Base-by-base conservation (phyloP, 2,113 vertebrate species). In the Muntiacus muntjak region DNA sequence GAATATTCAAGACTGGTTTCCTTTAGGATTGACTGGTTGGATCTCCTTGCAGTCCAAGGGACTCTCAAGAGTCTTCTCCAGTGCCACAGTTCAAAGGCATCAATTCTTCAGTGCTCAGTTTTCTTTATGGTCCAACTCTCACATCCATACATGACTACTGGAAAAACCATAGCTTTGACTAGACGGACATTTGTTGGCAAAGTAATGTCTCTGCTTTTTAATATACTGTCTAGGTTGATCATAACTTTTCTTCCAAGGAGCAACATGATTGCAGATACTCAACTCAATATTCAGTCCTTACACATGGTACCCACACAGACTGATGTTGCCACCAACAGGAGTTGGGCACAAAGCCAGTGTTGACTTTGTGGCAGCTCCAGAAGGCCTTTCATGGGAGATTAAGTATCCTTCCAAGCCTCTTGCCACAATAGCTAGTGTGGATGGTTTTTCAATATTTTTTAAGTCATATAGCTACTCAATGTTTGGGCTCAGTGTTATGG, bases 361-460 rank as follows among this genome's bases (percentile, higher is more conserved):
- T 96, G 91, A 97, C 79, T 97, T 97, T 94, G 71, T 87, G 97
- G 93, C 78, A 97, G 97, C 87, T 98, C 89, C 91, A 96, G 85
- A 94, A 98, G 89, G 92, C 79, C 96, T 97, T 97, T 97, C 83
- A 98, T 83, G 76, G 97, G 67, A 95, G 97, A 96, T 86, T 97
- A 97, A 95, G 62, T 95, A 97, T 98, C 93, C 94, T 33, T 40
- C 86, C 94, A 98, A 98, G 97, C 58, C 85, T 96, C 91, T 97
- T 95, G 33, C 95, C 98, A 98, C 97, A 97, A 60, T 60, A 81
- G 55, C 95, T 84, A 88, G 95, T 28, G 17, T 89, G 97, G 78
- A 74, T 94, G 50, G 89, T 96, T 98, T 97, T 96, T 97, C 97
- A 98, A 94, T 93, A 96, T 94, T 98, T 98, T 98, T 98, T 94